Evolutionary conservation across 2,113 vertebrate species (phyloP).

Genomic region (Phalacrocorax aristotelis): DNA sequence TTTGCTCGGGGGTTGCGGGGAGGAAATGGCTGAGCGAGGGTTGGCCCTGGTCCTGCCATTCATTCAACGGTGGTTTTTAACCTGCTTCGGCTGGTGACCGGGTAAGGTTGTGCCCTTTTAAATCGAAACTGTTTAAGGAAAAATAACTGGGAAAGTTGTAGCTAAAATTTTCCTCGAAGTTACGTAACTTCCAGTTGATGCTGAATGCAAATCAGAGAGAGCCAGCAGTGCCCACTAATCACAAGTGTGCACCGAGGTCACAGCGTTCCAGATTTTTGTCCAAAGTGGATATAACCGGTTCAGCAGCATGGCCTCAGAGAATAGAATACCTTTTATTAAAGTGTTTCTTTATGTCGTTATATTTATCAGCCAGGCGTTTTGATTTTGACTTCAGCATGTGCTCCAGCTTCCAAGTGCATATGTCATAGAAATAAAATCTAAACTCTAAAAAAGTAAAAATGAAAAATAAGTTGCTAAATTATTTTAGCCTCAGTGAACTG

Average conservation of each 20-base stretch:
- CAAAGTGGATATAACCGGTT: neutral
- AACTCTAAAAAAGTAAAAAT: neutral
- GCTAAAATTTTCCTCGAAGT: neutral
- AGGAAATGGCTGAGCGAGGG: neutral
- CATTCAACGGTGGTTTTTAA: neutral
- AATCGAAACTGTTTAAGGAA: neutral
- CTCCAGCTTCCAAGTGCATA: neutral
- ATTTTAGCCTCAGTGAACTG: neutral
- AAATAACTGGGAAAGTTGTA: neutral
- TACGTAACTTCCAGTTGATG: conserved; percentile 14
- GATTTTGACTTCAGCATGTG: neutral
- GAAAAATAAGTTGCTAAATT: neutral
- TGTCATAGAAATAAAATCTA: neutral
- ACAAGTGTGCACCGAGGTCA: conserved; percentile 44
- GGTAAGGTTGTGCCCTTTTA: neutral
- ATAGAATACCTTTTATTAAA: neutral
- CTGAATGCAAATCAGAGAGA: conserved; percentile 17
- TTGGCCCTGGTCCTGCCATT: neutral
- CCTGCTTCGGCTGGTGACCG: neutral
- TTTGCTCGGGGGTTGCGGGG: neutral
- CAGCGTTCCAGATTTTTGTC: neutral
- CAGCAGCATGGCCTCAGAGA: neutral
- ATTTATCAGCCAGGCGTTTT: neutral
- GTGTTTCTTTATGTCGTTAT: neutral
- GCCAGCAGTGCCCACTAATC: conserved; percentile 32